These are phyloP conservation scores for Ichneumoninae sp. DNA, from an alignment of 2,888 invertebrate genomes.

Conservation along the genomic window DNA sequence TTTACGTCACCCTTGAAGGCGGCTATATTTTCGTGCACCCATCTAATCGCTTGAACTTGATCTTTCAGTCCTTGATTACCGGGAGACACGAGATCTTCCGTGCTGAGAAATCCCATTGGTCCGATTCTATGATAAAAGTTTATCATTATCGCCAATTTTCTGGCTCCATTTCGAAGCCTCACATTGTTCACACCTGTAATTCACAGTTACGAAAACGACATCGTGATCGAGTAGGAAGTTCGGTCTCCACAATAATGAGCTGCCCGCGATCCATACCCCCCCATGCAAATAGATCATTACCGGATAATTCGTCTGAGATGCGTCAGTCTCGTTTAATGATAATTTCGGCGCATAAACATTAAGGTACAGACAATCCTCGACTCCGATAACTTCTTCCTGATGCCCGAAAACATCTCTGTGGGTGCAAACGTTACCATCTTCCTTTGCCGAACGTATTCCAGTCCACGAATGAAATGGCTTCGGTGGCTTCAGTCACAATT, in stretches of 20 bases:
- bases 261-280: constrained; percentile 85
- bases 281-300: constrained; percentile 90
- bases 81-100: constrained; percentile 87
- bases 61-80: constrained; percentile 89
- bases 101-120: constrained; percentile 88
- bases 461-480: constrained; percentile 87
- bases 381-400: constrained; percentile 87
- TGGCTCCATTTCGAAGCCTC: background rate
- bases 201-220: constrained; percentile 88
- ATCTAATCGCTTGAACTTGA: constrained; percentile 87
- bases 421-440: constrained; percentile 88
- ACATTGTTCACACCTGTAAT: constrained; percentile 85
- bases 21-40: constrained; percentile 87
- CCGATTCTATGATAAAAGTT: constrained; percentile 81
- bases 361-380: constrained; percentile 92
- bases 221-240: constrained; percentile 89
- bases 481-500: constrained; percentile 84
- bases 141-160: background rate
- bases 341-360: constrained; percentile 88
- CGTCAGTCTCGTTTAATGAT: constrained; percentile 77
- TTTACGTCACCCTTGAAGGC: constrained; percentile 87
- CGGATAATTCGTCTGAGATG: constrained; percentile 79
- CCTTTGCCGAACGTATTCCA: constrained; percentile 76
- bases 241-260: constrained; percentile 88
- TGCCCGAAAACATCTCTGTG: constrained; percentile 89